phyloP scores from a whole-genome alignment of 2,113 vertebrate genomes.

The Thryonomys swinderianus region DNA sequence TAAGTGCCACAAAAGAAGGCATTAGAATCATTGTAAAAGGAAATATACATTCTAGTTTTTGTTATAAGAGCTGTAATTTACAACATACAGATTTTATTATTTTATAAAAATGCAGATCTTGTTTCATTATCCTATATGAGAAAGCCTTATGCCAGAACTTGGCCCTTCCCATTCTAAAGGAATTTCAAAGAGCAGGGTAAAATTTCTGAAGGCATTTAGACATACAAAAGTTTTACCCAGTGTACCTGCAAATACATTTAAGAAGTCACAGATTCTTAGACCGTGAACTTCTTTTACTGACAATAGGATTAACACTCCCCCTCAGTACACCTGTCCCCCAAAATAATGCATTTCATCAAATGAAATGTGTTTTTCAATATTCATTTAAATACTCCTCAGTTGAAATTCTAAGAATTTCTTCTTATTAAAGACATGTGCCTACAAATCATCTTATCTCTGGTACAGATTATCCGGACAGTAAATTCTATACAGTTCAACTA shows the following conservation, averaged over 20 bases:
- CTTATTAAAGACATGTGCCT: not conserved
- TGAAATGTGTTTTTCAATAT: not conserved
- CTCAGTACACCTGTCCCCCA: not conserved
- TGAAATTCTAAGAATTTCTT: slow-evolving; percentile 22
- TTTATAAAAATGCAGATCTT: not conserved
- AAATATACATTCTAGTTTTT: not conserved
- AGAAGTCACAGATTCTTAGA: slow-evolving; percentile 53
- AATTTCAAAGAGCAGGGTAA: slow-evolving; percentile 29
- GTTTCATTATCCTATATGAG: not conserved
- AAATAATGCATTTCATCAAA: slow-evolving; percentile 48
- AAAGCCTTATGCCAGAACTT: slow-evolving; percentile 5
- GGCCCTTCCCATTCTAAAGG: not conserved
- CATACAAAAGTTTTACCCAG: slow-evolving; percentile 13
- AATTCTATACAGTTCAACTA: not conserved
- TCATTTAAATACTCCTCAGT: not conserved
- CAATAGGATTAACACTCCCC: not conserved
- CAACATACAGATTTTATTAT: not conserved
- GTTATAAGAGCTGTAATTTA: not conserved
- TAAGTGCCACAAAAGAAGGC: not conserved
- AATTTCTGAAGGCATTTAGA: not conserved
- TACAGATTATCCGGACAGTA: not conserved
- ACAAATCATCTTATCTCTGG: not conserved
- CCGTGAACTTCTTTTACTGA: slow-evolving; percentile 13
- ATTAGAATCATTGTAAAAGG: slow-evolving; percentile 43
- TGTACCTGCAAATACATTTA: slow-evolving; percentile 31